A percentile compares a stretch with the other conserved stretches of the same genome.
phyloP scores from a whole-genome alignment of 2,888 invertebrate genomes.

The Pollenia griseotomentosa region DNA sequence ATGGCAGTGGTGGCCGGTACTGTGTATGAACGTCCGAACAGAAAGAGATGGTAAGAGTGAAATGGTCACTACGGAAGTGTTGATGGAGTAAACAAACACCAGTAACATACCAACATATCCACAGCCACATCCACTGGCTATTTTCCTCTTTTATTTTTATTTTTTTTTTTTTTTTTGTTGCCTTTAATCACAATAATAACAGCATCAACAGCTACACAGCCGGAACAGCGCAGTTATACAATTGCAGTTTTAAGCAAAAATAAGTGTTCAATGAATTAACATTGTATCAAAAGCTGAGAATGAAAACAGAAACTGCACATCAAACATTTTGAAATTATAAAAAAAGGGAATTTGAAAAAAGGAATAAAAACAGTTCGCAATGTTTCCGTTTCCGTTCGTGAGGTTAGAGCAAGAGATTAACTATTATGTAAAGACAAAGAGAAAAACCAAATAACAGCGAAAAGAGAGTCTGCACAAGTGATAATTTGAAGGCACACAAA shows the following conservation, averaged over 20 bases:
- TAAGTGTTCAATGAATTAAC: conserved; percentile 21
- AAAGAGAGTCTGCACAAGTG: conserved; percentile 64
- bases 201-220: conserved; percentile 18
- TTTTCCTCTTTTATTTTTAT: conserved; percentile 4
- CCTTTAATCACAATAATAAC: conserved; percentile 40
- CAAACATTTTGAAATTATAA: background rate
- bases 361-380: background rate
- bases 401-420: conserved; percentile 23
- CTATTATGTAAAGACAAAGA: conserved; percentile 7
- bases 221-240: conserved; percentile 10
- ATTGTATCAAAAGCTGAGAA: background rate
- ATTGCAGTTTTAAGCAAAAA: conserved; percentile 33
- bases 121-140: conserved; percentile 70
- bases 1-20: conserved; percentile 12
- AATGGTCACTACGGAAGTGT: conserved; percentile 73
- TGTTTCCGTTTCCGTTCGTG: conserved; percentile 66
- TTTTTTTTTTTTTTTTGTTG: too few species aligned
- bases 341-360: background rate
- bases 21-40: conserved; percentile 2
- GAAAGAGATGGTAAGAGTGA: conserved; percentile 38
- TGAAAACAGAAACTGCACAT: conserved; percentile 25
- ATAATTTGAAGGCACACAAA: conserved; percentile 49
- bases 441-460: background rate
- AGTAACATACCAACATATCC: conserved; percentile 73
- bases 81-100: conserved; percentile 74